Conservation (phyloP, 2,113 vertebrate genomes). For the Chascanopsetta lugubris region DNA sequence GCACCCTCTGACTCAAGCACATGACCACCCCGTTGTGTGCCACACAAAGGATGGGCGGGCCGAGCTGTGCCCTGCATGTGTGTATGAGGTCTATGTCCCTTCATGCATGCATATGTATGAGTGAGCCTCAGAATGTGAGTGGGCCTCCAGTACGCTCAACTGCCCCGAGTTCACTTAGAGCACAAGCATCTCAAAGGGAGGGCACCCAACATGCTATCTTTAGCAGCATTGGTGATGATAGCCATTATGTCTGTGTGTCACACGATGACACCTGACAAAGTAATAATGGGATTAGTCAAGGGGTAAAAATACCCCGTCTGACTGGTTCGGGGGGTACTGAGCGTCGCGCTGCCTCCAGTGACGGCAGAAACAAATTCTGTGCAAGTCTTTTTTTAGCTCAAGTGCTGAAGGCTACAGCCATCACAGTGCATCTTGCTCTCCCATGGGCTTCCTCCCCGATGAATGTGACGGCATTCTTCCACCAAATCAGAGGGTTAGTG, state of each 20-base stretch:
- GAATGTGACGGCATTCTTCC: conserved; percentile 38
- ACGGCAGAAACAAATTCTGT: conserved; percentile 50
- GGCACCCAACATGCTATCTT: conserved; percentile 42
- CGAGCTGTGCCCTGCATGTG: conserved; percentile 53
- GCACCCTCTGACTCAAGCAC: conserved; percentile 67
- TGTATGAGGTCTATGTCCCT: conserved; percentile 33
- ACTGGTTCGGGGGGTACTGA: conserved; percentile 37
- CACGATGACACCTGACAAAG: conserved; percentile 43
- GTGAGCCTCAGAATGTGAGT: conserved; percentile 61
- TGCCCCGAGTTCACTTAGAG: conserved; percentile 18
- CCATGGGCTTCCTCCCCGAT: conserved; percentile 36
- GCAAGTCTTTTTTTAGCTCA: conserved; percentile 71
- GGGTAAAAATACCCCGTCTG: conserved; percentile 62
- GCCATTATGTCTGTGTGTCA: conserved; percentile 25
- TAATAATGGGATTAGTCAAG: conserved; percentile 45
- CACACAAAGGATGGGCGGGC: conserved; percentile 60
- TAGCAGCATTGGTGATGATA: conserved; percentile 26
- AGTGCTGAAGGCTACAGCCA: conserved; percentile 60
- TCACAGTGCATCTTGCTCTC: conserved; percentile 41
- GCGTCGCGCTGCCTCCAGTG: conserved; percentile 56
- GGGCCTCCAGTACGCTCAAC: conserved; percentile 50
- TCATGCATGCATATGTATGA: conserved; percentile 64
- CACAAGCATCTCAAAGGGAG: conserved; percentile 10
- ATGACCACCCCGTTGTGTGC: conserved; percentile 61
- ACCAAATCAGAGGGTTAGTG: conserved; percentile 21